Percentiles rank a stretch among this genome's conserved stretches.
Evolutionary conservation across 2,888 invertebrate species (phyloP).

Genomic region (Biston stratarius): DNA sequence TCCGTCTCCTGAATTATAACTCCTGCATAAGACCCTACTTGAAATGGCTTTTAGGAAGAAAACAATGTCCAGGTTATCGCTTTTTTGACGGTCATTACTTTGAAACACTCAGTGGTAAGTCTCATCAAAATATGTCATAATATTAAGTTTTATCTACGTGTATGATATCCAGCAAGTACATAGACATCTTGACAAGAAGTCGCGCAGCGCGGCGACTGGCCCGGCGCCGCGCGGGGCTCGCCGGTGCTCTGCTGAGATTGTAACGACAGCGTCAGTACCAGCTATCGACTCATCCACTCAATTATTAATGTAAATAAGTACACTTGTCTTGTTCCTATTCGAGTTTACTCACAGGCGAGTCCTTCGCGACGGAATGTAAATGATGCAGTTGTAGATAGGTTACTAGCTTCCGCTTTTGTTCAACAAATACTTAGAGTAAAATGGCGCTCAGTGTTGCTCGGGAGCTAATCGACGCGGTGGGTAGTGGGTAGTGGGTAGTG

Average conservation of each 20-base stretch:
- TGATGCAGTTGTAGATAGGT: background rate
- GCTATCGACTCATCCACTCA: slow-evolving; percentile 24
- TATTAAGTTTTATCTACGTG: background rate
- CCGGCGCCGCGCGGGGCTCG: background rate
- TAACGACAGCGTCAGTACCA: slow-evolving; percentile 30
- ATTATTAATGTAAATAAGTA: slow-evolving; percentile 12
- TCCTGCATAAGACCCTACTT: too few species aligned
- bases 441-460: too few species aligned
- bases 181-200: background rate
- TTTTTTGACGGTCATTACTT: too few species aligned
- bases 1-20: too few species aligned
- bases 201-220: background rate
- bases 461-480: too few species aligned
- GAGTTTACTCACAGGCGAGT: background rate
- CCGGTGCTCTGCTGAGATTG: slow-evolving; percentile 18
- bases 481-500: too few species aligned
- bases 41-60: too few species aligned
- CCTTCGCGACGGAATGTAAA: background rate
- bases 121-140: background rate
- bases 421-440: too few species aligned
- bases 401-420: background rate
- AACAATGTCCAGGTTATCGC: too few species aligned
- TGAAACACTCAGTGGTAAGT: background rate
- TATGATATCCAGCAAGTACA: background rate
- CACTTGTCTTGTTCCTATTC: slow-evolving; percentile 11